Evolutionary conservation across 2,888 invertebrate species (phyloP).

Genomic region (Sphaerophoria rueppellii): DNA sequence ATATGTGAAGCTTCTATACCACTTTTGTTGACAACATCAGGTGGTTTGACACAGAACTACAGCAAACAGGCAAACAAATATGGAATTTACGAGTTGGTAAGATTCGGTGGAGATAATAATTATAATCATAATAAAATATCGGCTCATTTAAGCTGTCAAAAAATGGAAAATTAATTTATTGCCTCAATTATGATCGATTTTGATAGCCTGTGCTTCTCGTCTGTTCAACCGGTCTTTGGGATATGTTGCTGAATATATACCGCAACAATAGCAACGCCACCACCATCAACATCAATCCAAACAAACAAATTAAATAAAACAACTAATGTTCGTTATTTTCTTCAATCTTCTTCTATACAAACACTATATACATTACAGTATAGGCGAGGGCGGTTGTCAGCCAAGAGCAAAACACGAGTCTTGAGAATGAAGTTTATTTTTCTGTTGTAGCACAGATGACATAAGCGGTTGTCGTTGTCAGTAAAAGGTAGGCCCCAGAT

Average conservation of each 20-base stretch:
- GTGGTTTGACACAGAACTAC: not conserved
- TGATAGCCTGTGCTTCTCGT: constrained; percentile 24
- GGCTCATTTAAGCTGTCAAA: constrained; percentile 66
- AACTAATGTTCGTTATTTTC: too few relatives aligned
- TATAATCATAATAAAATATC: constrained; percentile 64
- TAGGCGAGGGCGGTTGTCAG: constrained; percentile 55
- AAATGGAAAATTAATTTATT: constrained; percentile 66
- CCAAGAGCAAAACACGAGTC: too few relatives aligned
- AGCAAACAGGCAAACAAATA: not conserved
- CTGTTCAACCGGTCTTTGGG: constrained; percentile 37
- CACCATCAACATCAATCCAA: not conserved
- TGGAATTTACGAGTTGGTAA: constrained; percentile 17
- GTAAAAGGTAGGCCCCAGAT: too few relatives aligned
- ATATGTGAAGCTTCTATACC: too few relatives aligned
- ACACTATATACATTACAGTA: constrained; percentile 16
- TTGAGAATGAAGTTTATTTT: too few relatives aligned
- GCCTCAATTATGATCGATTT: constrained; percentile 65
- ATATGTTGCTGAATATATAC: not conserved
- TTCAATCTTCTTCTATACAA: too few relatives aligned
- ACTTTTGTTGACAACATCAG: not conserved
- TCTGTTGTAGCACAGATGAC: too few relatives aligned
- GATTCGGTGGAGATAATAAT: constrained; percentile 52
- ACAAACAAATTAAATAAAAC: too few relatives aligned
- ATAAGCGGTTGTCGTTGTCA: too few relatives aligned
- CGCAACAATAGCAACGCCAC: not conserved